A percentile compares a stretch with the other conserved stretches of the same genome.
Conservation (phyloP, 2,797 vertebrate genomes). For the Alcedo atthis region DNA sequence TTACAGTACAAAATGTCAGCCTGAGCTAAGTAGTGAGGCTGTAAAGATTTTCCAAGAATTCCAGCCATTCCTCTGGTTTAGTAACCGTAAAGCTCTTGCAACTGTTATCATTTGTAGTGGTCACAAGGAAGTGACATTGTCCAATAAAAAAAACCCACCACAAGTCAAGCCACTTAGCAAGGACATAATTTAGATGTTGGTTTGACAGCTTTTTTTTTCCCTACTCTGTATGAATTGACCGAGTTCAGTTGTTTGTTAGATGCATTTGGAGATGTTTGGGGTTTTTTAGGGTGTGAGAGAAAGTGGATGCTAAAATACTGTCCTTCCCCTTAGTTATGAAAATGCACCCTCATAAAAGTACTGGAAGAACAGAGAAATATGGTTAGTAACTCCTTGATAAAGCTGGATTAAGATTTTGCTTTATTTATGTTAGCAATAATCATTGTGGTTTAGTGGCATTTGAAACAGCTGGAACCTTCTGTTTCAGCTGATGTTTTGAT, state of each 20-base stretch:
- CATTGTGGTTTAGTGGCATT: conserved; percentile 66
- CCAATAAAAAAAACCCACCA: neutral
- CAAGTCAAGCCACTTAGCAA: conserved; percentile 44
- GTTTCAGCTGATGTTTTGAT: conserved; percentile 53
- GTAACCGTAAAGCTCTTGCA: conserved; percentile 34
- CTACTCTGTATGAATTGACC: neutral
- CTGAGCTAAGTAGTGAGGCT: neutral
- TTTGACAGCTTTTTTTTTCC: conserved; percentile 5
- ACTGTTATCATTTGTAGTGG: conserved; percentile 65
- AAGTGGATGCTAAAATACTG: neutral
- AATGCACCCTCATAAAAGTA: neutral
- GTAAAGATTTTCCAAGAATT: conserved; percentile 50
- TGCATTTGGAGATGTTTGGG: neutral
- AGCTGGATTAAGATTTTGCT: conserved; percentile 60
- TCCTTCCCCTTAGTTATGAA: conserved; percentile 2
- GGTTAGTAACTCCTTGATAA: conserved; percentile 48
- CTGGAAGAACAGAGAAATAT: conserved; percentile 31
- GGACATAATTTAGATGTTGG: conserved; percentile 15
- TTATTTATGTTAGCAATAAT: conserved; percentile 69
- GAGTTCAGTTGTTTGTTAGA: neutral
- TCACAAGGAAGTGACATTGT: conserved; percentile 59
- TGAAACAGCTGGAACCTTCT: conserved; percentile 59
- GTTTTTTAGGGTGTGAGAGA: neutral
- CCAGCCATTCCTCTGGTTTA: conserved; percentile 68
- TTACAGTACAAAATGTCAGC: conserved; percentile 52